These are phyloP conservation scores for Carassius auratus DNA, from an alignment of 2,113 vertebrate species.

Conservation along the genomic window DNA sequence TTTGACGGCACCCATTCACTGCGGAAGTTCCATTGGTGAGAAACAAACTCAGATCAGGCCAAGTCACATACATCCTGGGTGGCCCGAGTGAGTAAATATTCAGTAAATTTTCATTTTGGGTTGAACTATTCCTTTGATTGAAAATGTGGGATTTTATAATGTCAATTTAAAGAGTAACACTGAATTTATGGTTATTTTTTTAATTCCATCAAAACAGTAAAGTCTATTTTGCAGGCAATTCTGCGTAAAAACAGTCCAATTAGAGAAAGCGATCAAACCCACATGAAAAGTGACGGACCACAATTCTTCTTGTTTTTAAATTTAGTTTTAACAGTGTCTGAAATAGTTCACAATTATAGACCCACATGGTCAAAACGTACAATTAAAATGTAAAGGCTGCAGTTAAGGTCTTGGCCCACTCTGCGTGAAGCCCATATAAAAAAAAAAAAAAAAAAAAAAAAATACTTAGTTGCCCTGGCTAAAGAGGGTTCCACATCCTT, in stretches of 20 bases:
- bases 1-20: not conserved
- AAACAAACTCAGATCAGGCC: too few species aligned
- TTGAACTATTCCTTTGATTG: not conserved
- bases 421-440: conserved; percentile 46
- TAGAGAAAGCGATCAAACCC: not conserved
- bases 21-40: not conserved
- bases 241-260: not conserved
- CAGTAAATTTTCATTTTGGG: not conserved
- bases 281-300: not conserved
- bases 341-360: not conserved
- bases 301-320: not conserved
- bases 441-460: not conserved
- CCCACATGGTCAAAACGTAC: not conserved
- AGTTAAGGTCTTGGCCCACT: conserved; percentile 44
- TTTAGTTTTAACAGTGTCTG: not conserved
- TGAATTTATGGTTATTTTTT: not conserved
- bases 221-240: not conserved
- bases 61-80: too few species aligned
- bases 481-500: conserved; percentile 34
- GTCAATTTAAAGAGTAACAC: not conserved
- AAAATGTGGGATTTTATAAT: not conserved
- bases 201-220: not conserved
- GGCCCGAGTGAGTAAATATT: not conserved
- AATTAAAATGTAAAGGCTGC: not conserved
- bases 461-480: conserved; percentile 32